A percentile compares a stretch with the other conserved stretches of the same genome.
Evolutionary conservation across 1,140 invertebrate genomes (phyloP).

Genomic region (Sipha flava): DNA sequence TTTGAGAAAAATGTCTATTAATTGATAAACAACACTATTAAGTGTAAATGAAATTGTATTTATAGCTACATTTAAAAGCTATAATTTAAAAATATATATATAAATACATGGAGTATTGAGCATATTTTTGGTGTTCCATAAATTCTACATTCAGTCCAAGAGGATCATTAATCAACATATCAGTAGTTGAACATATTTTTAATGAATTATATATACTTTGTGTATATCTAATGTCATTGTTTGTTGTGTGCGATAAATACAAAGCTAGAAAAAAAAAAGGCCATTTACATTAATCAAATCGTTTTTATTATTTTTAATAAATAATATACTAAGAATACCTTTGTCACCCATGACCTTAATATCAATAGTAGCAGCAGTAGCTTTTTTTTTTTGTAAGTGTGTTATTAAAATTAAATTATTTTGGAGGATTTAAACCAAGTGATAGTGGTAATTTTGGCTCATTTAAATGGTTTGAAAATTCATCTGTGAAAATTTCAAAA

Average conservation of each 20-base stretch:
- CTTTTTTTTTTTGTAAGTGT: neutral
- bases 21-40: too few species aligned
- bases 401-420: neutral
- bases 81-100: too few species aligned
- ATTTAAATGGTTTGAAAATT: too few species aligned
- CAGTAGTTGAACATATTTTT: conserved; percentile 53
- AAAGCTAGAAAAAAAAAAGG: conserved; percentile 46
- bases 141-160: conserved; percentile 56
- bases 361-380: conserved; percentile 20
- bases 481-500: neutral
- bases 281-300: neutral
- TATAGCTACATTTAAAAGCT: too few species aligned
- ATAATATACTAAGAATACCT: conserved; percentile 23
- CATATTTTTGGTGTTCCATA: conserved; percentile 80
- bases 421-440: neutral
- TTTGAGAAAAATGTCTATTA: too few species aligned
- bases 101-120: too few species aligned
- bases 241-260: conserved; percentile 53
- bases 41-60: too few species aligned
- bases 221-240: conserved; percentile 58
- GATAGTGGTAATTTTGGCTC: neutral
- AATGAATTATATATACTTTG: conserved; percentile 65
- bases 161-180: conserved; percentile 54
- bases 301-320: too few species aligned
- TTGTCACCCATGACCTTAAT: conserved; percentile 18